Base-by-base conservation (phyloP, 2,797 vertebrate species). In the Rachycentron canadum region DNA sequence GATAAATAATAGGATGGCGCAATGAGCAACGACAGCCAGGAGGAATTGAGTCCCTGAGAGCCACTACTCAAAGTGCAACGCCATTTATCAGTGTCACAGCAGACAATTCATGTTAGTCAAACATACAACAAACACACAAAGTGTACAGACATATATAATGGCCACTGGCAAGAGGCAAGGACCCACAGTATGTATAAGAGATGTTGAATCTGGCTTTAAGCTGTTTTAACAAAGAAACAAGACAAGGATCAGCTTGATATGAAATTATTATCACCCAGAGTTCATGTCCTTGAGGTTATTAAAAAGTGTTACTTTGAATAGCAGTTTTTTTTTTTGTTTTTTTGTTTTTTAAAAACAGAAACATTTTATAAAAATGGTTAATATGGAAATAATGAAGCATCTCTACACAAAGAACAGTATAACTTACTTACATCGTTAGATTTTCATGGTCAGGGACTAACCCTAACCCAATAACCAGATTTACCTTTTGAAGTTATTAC, bases 61-160 rank as follows among this genome's bases (percentile, higher is more conserved):
- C 72, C 47, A 62, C 79, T 79, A 61, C 82, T 90, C 83, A 85
- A 83, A 85, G 87, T 90, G 77, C 82, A 72, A 57, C 25, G 63
- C 81, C 86, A 91, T 94, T 92, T 85, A 92, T 95, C 93, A 94
- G 84, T 89, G 92, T 93, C 91, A 90, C 53, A 34, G 81, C 81
- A 83, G 82, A 88, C 88, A 74, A 80, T 84, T 74, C 71, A 25
- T 59, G 72, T 72, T 72, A 58, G 71, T 53, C 45, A 76, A 87
- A 76, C 81, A 61, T 79, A 78, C 59, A 16, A 63, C 38, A 76
- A 79, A 77, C 60, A 77, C 75, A 84, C 56, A 60, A 28, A 50
- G 32, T 4, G 2, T 9, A 59, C 45, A 80, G 45, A 41, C 16
- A 65, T 68, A 28, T 65, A 78, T 34, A 32, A 61, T 64, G 61